A percentile compares a stretch with the other conserved stretches of the same genome.
phyloP scores from a whole-genome alignment of 2,113 vertebrate species.

The Oncorhynchus tshawytscha region DNA sequence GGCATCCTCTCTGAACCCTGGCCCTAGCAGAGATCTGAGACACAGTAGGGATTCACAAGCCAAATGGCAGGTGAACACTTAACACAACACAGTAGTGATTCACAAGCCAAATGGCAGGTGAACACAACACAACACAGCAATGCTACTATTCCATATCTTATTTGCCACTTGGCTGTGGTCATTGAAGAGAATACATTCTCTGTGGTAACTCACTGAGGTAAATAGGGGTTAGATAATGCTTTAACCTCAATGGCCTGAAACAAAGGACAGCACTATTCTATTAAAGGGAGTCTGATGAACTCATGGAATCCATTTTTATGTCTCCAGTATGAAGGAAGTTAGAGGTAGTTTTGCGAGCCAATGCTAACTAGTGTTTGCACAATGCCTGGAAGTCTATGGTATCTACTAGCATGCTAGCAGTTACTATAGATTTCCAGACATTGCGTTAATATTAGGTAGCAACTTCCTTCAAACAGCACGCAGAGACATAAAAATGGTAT shows the following conservation, averaged over 20 bases:
- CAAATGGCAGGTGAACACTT: not conserved
- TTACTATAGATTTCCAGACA: no score
- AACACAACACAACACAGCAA: not conserved
- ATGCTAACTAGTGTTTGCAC: no score
- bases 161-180: constrained; percentile 32
- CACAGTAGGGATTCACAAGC: not conserved
- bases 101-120: not conserved
- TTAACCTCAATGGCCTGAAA: constrained; percentile 17
- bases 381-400: no score
- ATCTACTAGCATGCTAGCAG: no score
- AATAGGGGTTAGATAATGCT: constrained; percentile 20
- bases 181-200: constrained; percentile 14
- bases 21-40: not conserved
- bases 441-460: no score
- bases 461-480: no score
- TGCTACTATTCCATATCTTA: not conserved
- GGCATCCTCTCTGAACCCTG: not conserved
- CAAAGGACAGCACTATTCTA: constrained; percentile 21
- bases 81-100: not conserved
- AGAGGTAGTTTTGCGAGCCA: no score
- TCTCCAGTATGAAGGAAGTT: no score
- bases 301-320: no score
- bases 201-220: constrained; percentile 29
- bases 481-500: no score
- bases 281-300: not conserved